phyloP scores from a whole-genome alignment of 2,888 invertebrate genomes.

The Horisme vitalbata region DNA sequence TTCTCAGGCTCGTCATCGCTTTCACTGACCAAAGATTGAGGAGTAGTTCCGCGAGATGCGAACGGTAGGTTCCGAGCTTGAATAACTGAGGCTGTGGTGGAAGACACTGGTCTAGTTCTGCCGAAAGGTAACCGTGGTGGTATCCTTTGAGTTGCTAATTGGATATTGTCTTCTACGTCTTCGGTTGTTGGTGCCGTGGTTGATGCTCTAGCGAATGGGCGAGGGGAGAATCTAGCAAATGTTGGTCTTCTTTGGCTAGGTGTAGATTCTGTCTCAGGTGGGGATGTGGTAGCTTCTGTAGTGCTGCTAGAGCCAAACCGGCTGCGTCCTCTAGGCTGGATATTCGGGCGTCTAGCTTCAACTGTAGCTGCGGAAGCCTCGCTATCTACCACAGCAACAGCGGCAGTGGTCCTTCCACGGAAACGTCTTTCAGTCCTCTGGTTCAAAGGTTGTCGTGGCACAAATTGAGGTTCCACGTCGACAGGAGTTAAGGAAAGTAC shows the following conservation, averaged over 20 bases:
- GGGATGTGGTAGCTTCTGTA: conserved; percentile 46
- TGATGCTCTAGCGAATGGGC: conserved; percentile 63
- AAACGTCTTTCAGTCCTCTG: conserved; percentile 45
- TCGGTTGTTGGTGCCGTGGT: conserved; percentile 31
- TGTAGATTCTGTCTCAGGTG: conserved; percentile 44
- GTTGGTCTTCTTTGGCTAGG: conserved; percentile 54
- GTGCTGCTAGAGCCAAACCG: conserved; percentile 57
- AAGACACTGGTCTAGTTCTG: conserved; percentile 47
- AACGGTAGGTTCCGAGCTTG: conserved; percentile 63
- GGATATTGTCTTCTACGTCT: conserved; percentile 38
- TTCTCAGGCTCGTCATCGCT: conserved; percentile 58
- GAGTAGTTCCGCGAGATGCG: conserved; percentile 55
- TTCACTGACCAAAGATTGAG: conserved; percentile 42
- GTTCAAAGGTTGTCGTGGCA: conserved; percentile 47
- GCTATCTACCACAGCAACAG: conserved; percentile 59
- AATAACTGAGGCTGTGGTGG: conserved; percentile 38
- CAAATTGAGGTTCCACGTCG: conserved; percentile 62
- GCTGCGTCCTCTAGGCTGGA: conserved; percentile 63
- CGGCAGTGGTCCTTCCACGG: conserved; percentile 46
- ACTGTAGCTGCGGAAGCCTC: conserved; percentile 70
- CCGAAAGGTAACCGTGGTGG: conserved; percentile 57
- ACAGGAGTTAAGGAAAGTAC: conserved; percentile 79
- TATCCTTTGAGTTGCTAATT: conserved; percentile 45
- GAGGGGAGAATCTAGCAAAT: conserved; percentile 69
- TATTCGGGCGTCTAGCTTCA: conserved; percentile 57